Conservation (phyloP, 2,888 invertebrate genomes). For the Incurvaria masculella region DNA sequence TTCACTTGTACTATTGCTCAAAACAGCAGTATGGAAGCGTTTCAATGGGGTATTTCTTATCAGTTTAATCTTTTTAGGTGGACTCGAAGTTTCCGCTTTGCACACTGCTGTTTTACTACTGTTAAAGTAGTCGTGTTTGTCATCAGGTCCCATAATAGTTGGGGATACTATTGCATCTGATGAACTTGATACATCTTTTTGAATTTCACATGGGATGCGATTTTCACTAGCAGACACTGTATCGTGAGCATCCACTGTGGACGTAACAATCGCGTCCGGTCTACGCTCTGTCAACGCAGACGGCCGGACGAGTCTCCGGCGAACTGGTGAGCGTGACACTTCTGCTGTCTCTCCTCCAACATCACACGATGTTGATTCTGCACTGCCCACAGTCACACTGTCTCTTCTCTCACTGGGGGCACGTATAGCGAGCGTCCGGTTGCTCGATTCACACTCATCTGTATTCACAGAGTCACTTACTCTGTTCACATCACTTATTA, state of each 20-base stretch:
- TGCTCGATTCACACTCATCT: slow-evolving; percentile 27
- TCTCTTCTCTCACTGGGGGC: slow-evolving; percentile 44
- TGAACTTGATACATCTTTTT: slow-evolving; percentile 49
- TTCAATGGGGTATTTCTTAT: slow-evolving; percentile 28
- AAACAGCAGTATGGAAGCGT: not conserved
- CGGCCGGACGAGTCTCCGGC: slow-evolving; percentile 41
- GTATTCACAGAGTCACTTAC: not conserved
- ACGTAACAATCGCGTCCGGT: slow-evolving; percentile 50
- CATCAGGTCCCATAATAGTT: slow-evolving; percentile 28
- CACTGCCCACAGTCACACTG: slow-evolving; percentile 46
- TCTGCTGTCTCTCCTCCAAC: slow-evolving; percentile 28
- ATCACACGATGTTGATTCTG: slow-evolving; percentile 49
- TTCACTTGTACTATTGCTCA: not conserved
- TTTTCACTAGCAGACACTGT: not conserved
- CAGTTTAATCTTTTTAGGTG: slow-evolving; percentile 48
- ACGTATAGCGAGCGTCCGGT: slow-evolving; percentile 38
- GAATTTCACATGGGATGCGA: not conserved
- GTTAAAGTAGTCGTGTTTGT: slow-evolving; percentile 15
- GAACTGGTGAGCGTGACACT: slow-evolving; percentile 33
- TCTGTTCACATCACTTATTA: not conserved
- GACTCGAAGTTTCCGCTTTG: slow-evolving; percentile 49
- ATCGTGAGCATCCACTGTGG: slow-evolving; percentile 35
- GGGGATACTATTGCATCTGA: slow-evolving; percentile 42
- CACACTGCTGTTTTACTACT: slow-evolving; percentile 40
- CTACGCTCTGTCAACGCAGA: slow-evolving; percentile 34